These are phyloP conservation scores for Physeter macrocephalus DNA, from an alignment of 2,113 vertebrate species.

Conservation along the genomic window DNA sequence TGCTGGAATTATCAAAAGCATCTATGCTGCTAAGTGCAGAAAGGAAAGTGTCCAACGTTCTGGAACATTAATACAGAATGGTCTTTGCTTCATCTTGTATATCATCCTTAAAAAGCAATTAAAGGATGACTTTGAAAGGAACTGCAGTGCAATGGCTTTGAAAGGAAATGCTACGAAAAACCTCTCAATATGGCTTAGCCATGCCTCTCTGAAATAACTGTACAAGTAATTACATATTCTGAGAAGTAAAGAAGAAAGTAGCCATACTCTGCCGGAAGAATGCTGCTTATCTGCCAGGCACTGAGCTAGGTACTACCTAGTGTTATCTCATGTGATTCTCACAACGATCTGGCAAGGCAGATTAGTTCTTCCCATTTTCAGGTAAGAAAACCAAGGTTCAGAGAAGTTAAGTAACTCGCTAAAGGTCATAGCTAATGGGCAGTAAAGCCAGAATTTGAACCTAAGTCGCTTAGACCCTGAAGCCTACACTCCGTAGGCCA, in stretches of 20 bases:
- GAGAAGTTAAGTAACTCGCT: background rate
- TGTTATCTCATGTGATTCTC: background rate
- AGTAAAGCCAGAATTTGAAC: background rate
- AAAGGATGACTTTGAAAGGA: slow-evolving; percentile 51
- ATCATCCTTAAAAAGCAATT: slow-evolving; percentile 54
- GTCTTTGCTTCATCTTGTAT: background rate
- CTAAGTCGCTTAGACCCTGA: background rate
- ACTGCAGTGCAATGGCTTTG: background rate
- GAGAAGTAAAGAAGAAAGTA: background rate
- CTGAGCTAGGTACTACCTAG: background rate
- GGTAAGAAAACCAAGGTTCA: background rate
- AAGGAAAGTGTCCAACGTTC: background rate
- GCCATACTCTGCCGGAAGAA: background rate
- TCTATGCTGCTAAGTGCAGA: background rate
- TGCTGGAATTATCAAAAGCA: slow-evolving; percentile 11
- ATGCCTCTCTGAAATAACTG: slow-evolving; percentile 38
- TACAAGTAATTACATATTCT: slow-evolving; percentile 10
- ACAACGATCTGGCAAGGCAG: background rate
- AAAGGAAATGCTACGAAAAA: slow-evolving; percentile 24
- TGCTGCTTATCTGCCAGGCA: background rate
- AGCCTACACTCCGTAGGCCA: background rate
- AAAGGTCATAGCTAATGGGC: background rate
- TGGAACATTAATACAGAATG: background rate
- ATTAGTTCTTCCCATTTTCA: background rate
- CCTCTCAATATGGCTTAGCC: slow-evolving; percentile 26